Evolutionary conservation across 92 coral and sea anemone genomes (phyloP).

Genomic region (Phymanthus crucifer): DNA sequence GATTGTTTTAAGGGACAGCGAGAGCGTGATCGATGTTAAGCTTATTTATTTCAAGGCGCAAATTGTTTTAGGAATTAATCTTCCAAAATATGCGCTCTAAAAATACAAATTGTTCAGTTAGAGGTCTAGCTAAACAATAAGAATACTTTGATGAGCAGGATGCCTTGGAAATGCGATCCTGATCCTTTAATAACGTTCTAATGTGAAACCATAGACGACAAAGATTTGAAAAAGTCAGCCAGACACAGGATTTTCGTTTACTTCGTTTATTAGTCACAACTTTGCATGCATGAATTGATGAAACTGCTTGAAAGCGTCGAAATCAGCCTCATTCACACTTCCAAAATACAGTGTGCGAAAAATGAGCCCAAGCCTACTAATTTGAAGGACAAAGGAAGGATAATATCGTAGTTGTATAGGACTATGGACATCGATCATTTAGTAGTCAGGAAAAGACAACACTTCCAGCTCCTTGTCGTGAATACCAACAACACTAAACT

Average conservation of each 20-base stretch:
- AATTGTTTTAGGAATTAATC: slow-evolving; percentile 8
- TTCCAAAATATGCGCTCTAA: background rate
- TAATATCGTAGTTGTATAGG: background rate
- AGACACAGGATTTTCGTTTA: background rate
- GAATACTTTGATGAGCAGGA: background rate
- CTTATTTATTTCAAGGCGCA: background rate
- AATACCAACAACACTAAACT: slow-evolving; percentile 36
- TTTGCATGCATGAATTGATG: slow-evolving; percentile 4
- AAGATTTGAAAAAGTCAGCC: background rate
- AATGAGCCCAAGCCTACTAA: background rate
- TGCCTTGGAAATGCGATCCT: background rate
- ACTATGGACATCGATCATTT: background rate
- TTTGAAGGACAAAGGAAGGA: slow-evolving; percentile 6
- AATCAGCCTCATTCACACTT: background rate
- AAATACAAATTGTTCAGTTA: slow-evolving; percentile 4
- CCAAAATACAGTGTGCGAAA: background rate
- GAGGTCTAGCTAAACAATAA: background rate
- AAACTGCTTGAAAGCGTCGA: background rate
- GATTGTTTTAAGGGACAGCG: background rate
- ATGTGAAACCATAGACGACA: slow-evolving; percentile 5
- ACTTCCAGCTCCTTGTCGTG: slow-evolving; percentile 15
- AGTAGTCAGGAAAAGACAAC: slow-evolving; percentile 4
- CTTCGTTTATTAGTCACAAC: background rate
- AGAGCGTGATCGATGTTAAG: background rate
- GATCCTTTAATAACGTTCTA: background rate